Evolutionary conservation across 2,797 vertebrate species (phyloP).

Genomic region (Neosalanx taihuensis): DNA sequence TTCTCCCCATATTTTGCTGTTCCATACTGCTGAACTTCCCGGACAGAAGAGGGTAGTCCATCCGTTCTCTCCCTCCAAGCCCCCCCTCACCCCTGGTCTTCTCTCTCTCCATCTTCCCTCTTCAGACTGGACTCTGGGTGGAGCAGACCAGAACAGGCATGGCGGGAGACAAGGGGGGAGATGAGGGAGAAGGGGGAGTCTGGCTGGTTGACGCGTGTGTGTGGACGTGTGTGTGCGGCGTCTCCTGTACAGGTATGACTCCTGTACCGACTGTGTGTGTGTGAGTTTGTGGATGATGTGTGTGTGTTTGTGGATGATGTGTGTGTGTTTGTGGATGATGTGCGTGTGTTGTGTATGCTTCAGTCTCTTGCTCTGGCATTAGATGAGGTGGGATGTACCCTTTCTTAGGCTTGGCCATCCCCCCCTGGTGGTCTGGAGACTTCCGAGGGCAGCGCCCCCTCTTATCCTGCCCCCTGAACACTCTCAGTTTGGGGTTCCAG

Average conservation of each 20-base stretch:
- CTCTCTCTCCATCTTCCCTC: not conserved
- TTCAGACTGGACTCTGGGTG: conserved; percentile 41
- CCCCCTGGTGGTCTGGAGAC: conserved; percentile 29
- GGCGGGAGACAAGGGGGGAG: not conserved
- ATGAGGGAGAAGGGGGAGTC: not conserved
- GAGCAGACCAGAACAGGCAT: conserved; percentile 41
- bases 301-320: not conserved
- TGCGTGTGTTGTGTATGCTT: conserved; percentile 19
- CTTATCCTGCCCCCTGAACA: conserved; percentile 81
- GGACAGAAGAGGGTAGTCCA: no score
- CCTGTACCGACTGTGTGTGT: not conserved
- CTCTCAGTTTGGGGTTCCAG: conserved; percentile 83
- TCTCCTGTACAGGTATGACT: not conserved
- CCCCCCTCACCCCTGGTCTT: not conserved
- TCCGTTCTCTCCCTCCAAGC: not conserved
- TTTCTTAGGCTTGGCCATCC: conserved; percentile 26
- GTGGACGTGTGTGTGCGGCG: conserved; percentile 15
- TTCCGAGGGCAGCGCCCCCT: conserved; percentile 73
- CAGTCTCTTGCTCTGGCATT: conserved; percentile 42
- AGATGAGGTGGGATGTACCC: conserved; percentile 73
- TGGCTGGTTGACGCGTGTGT: not conserved
- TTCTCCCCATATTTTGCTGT: no score
- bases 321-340: conserved; percentile 20
- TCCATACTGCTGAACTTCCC: no score
- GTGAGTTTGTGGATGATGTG: conserved; percentile 10